Percentiles rank a stretch among this genome's conserved stretches.
phyloP scores from a whole-genome alignment of 2,113 vertebrate genomes.

The Mustelus asterias region DNA sequence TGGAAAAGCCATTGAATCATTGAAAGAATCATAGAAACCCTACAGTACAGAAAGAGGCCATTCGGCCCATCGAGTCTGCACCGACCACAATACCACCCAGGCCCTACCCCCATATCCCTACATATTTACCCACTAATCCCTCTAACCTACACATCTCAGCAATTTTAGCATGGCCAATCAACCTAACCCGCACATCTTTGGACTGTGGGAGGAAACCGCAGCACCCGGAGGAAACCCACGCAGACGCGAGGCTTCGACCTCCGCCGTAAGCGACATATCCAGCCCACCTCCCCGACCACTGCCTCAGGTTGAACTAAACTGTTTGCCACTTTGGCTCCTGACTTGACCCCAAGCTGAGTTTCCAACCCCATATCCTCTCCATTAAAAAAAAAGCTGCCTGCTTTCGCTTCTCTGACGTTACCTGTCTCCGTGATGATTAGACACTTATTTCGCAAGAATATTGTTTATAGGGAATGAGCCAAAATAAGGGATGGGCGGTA shows the following conservation, averaged over 20 bases:
- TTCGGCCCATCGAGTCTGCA: too few relatives aligned
- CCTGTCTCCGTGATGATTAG: background rate
- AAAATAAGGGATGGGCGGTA: background rate
- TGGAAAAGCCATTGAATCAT: background rate
- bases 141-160: too few relatives aligned
- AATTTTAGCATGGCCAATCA: too few relatives aligned
- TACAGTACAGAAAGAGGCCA: too few relatives aligned
- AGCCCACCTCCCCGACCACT: background rate
- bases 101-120: too few relatives aligned
- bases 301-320: background rate
- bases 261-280: background rate
- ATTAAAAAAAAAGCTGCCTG: background rate
- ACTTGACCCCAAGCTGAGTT: too few relatives aligned
- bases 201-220: too few relatives aligned
- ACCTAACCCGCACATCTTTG: too few relatives aligned
- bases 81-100: too few relatives aligned
- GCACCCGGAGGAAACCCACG: too few relatives aligned
- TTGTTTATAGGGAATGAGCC: background rate
- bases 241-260: background rate
- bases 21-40: too few relatives aligned
- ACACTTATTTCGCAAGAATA: background rate
- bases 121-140: too few relatives aligned
- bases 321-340: background rate
- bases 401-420: background rate
- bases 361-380: background rate